Evolutionary conservation across 2,797 vertebrate species (phyloP).

Genomic region (Periparus ater): DNA sequence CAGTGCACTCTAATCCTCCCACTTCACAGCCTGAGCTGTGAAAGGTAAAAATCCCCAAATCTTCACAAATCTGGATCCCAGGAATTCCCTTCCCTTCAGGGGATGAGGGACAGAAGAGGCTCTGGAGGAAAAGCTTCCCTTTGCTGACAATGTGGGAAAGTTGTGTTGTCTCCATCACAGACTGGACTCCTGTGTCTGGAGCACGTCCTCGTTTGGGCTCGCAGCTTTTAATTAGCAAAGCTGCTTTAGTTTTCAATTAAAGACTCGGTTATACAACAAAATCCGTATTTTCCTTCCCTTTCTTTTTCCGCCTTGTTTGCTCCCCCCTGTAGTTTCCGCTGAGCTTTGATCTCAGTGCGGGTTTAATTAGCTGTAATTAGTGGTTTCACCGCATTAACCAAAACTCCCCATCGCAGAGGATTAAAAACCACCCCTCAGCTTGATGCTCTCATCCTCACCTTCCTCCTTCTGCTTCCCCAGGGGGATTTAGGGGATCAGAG

Average conservation of each 20-base stretch:
- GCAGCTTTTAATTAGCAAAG: slow-evolving; percentile 48
- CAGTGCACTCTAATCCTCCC: accelerated
- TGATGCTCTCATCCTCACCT: not conserved
- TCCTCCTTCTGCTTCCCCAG: not conserved
- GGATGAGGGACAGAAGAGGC: not conserved
- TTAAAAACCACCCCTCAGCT: not conserved
- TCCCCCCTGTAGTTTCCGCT: slow-evolving; percentile 6
- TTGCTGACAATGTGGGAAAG: not conserved
- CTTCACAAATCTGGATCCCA: not conserved
- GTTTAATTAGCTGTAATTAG: slow-evolving; percentile 68
- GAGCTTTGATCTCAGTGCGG: slow-evolving; percentile 53
- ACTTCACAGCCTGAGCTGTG: accelerated
- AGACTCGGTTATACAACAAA: slow-evolving; percentile 25
- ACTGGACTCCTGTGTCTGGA: not conserved
- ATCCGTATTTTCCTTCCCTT: slow-evolving; percentile 18
- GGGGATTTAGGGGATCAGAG: not conserved
- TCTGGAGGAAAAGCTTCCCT: not conserved
- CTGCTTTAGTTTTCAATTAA: slow-evolving; percentile 61
- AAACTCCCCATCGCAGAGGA: not conserved
- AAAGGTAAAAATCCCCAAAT: not conserved
- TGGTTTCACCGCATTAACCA: slow-evolving; percentile 32
- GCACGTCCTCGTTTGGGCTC: slow-evolving; percentile 9
- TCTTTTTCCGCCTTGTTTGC: slow-evolving; percentile 30
- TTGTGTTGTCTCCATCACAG: not conserved
- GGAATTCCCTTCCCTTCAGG: not conserved